phyloP scores from a whole-genome alignment of 2,797 vertebrate species.

The Crocodylus rhombifer region DNA sequence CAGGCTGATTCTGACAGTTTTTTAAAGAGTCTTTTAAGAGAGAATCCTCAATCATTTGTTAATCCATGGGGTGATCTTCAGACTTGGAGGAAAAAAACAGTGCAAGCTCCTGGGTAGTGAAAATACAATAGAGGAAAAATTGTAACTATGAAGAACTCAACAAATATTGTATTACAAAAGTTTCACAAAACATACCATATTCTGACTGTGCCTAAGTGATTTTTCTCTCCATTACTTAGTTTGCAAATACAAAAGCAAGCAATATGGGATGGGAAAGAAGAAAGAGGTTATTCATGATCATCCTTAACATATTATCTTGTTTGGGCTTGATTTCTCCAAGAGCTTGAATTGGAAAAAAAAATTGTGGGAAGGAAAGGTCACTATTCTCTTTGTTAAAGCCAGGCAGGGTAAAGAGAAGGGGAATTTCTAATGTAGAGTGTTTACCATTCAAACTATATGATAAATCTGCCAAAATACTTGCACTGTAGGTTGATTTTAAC shows the following conservation, averaged over 20 bases:
- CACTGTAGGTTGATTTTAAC: constrained; percentile 50
- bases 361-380: background rate
- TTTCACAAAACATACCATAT: constrained; percentile 28
- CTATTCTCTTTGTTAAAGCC: constrained; percentile 43
- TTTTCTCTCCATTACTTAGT: constrained; percentile 46
- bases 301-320: background rate
- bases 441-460: constrained; percentile 45
- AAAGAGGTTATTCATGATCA: constrained; percentile 39
- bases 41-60: constrained; percentile 90
- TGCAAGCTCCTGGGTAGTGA: constrained; percentile 74
- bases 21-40: constrained; percentile 90
- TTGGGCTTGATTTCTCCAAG: constrained; percentile 13
- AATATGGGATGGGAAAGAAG: constrained; percentile 39
- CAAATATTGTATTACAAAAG: constrained; percentile 57
- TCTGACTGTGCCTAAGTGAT: constrained; percentile 55
- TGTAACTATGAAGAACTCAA: constrained; percentile 77
- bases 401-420: constrained; percentile 2
- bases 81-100: constrained; percentile 79
- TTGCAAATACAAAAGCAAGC: constrained; percentile 19
- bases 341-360: background rate
- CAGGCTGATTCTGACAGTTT: constrained; percentile 89
- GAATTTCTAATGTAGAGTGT: background rate
- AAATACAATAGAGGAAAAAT: constrained; percentile 72
- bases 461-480: constrained; percentile 69
- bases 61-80: constrained; percentile 88